Evolutionary conservation across 2,113 vertebrate species (phyloP), one percentile per base, ranked within the genome.

Genomic region (Siphamia tubifer): DNA sequence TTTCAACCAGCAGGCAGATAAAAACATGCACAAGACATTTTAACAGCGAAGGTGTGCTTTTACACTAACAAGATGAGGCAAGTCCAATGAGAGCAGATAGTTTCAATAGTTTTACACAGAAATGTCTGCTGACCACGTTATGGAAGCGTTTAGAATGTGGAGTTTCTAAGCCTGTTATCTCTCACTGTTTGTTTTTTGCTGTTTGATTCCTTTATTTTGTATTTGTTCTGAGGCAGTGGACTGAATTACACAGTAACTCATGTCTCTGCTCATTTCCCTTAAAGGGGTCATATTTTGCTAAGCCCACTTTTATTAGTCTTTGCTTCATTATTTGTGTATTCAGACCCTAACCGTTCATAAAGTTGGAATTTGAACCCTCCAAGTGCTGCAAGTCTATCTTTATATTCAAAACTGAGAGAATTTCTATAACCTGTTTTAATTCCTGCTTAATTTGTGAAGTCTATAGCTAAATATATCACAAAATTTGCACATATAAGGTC

Each of bases 41-140:
- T 45, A 81, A 77, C 1, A 0, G 39, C 27, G 10, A 55, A 72
- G 68, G 77, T 72, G 61, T 71, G 74, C 43, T 77, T 74, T 60
- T 31, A 39, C 45, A 4, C 4, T 25, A 21, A 77, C 82, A 83
- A 76, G 82, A 82, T 45, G 67, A 82, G 82, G 52, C 84, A 87
- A 71, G 87, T 79, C 57, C 24, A 65, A 36, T 21, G 11, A 1
- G 15, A 61, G 73, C 35, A 58, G 55, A 69, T 48, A 21, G 61
- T 56, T 75, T 76, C 45, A 38, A 0, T 63, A 54, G 51, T 66
- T 77, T 65, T 39, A 13, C 28, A 45, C 54, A 61, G 23, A 60
- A 27, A 52, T 61, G 30, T 43, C 19, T 20, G 11, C 8, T 56
- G 73, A 58, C 47, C 44, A 35, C 52, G 34, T 66, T 39, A 8